These are phyloP conservation scores for Lacerta bilineata DNA, from an alignment of 2,797 vertebrate species.

Conservation along the genomic window DNA sequence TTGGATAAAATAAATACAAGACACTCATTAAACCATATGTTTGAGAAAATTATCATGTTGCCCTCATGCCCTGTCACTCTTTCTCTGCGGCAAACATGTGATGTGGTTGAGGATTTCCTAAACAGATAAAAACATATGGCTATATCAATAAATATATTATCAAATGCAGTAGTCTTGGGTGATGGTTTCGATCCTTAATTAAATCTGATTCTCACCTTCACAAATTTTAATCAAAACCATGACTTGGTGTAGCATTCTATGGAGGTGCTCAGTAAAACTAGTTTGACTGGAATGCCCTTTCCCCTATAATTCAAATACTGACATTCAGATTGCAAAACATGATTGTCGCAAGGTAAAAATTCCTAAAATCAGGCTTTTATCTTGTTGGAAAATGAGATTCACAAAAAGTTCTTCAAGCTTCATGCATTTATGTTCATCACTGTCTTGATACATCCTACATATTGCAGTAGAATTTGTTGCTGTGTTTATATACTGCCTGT, in stretches of 20 bases:
- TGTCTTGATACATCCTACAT: not conserved
- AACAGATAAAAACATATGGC: not conserved
- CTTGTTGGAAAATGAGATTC: not conserved
- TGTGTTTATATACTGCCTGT: not conserved
- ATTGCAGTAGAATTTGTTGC: not conserved
- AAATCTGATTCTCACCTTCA: not conserved
- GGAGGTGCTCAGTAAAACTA: not conserved
- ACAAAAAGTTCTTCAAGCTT: not conserved
- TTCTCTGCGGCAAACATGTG: not conserved
- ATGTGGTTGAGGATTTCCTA: not conserved
- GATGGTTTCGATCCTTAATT: no score
- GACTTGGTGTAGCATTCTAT: not conserved
- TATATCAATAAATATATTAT: not conserved
- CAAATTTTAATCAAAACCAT: not conserved
- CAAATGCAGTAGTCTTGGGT: not conserved
- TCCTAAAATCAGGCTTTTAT: not conserved
- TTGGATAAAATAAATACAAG: conserved; percentile 1
- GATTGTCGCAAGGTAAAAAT: not conserved
- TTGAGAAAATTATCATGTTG: conserved; percentile 8
- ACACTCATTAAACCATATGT: conserved; percentile 4
- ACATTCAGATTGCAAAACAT: not conserved
- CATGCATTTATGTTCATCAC: not conserved
- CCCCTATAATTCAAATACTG: not conserved
- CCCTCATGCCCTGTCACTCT: not conserved
- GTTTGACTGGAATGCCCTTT: no score